phyloP scores from a whole-genome alignment of 2,888 invertebrate species.

The Calliscelio sp. region DNA sequence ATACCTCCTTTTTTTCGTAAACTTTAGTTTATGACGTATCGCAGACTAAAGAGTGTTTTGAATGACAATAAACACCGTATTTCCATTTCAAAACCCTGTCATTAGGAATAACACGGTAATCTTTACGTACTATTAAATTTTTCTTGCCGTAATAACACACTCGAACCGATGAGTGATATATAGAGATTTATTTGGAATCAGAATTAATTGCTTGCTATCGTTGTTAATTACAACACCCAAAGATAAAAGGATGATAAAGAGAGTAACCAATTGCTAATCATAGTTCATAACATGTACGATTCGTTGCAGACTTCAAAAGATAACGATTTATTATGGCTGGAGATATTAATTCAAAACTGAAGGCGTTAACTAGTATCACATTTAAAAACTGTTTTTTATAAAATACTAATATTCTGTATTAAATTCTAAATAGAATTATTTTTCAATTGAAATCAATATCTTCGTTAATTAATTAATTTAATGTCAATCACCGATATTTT shows the following conservation, averaged over 20 bases:
- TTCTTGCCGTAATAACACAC: conserved; percentile 51
- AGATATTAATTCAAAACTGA: conserved; percentile 40
- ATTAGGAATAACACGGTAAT: conserved; percentile 49
- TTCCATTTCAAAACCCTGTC: conserved; percentile 59
- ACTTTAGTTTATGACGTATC: conserved; percentile 52
- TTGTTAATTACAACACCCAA: conserved; percentile 50
- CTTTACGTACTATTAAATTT: conserved; percentile 42
- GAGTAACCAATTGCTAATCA: conserved; percentile 47
- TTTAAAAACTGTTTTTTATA: too few species aligned
- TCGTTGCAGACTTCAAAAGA: conserved; percentile 14
- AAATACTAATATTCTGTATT: too few species aligned
- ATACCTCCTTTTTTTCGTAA: conserved; percentile 40
- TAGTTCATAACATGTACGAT: conserved; percentile 36
- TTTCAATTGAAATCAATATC: too few species aligned
- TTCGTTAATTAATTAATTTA: too few species aligned
- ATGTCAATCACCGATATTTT: too few species aligned
- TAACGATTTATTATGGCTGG: conserved; percentile 43
- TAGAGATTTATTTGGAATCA: conserved; percentile 36
- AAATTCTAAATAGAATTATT: too few species aligned
- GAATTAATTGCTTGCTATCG: conserved; percentile 57
- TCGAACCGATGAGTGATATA: conserved; percentile 39
- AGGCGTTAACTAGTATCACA: conserved; percentile 17
- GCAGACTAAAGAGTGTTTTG: conserved; percentile 46
- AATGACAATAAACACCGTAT: conserved; percentile 64
- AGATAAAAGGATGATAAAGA: conserved; percentile 51